phyloP scores from a whole-genome alignment of 2,113 vertebrate species.

The Callospermophilus lateralis region DNA sequence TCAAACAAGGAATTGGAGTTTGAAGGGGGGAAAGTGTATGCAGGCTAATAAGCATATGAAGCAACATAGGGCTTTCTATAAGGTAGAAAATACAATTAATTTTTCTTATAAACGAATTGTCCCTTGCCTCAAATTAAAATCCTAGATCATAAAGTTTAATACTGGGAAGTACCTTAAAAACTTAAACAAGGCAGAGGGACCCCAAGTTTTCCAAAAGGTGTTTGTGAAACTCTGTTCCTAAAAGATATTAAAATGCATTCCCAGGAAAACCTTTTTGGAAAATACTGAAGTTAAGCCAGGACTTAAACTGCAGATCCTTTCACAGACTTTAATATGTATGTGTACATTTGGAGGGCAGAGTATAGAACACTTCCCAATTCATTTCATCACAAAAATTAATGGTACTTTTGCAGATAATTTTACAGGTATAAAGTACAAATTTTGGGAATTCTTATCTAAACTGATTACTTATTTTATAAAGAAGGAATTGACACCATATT shows the following conservation, averaged over 20 bases:
- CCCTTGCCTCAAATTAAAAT: constrained; percentile 48
- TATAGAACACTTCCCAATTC: not conserved
- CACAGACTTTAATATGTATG: not conserved
- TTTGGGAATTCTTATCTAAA: not conserved
- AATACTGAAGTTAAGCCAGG: not conserved
- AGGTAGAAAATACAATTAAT: constrained; percentile 18
- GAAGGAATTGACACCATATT: constrained; percentile 1
- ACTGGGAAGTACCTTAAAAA: constrained; percentile 60
- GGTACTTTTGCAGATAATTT: constrained; percentile 48
- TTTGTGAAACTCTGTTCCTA: not conserved
- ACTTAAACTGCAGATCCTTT: not conserved
- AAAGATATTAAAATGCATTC: not conserved
- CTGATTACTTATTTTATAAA: constrained; percentile 16
- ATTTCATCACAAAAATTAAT: not conserved
- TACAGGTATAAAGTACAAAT: constrained; percentile 21
- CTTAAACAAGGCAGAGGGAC: not conserved
- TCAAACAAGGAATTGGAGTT: not conserved
- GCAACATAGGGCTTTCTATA: not conserved
- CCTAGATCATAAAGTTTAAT: constrained; percentile 53
- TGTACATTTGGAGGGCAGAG: not conserved
- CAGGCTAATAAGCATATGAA: not conserved
- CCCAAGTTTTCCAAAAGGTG: not conserved
- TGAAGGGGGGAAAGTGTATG: not conserved
- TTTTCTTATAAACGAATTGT: constrained; percentile 48
- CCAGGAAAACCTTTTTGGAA: not conserved